phyloP scores from a whole-genome alignment of 2,888 invertebrate species.

The Tineola bisselliella region DNA sequence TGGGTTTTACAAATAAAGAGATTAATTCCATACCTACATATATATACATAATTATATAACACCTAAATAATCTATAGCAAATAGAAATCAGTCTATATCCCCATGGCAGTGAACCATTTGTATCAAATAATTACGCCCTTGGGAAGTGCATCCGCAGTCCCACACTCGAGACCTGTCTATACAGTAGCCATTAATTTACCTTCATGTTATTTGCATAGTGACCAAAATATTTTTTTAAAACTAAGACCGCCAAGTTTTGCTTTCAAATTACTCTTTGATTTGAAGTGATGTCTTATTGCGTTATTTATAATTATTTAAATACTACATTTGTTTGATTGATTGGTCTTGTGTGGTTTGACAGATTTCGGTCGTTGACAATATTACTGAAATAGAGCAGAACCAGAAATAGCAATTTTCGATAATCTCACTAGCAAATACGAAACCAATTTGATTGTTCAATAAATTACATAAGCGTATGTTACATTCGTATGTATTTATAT shows the following conservation, averaged over 20 bases:
- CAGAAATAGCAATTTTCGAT: neutral
- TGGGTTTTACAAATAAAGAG: too few relatives aligned
- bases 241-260: too few relatives aligned
- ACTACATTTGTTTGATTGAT: too few relatives aligned
- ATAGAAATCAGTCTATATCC: too few relatives aligned
- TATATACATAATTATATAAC: too few relatives aligned
- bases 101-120: neutral
- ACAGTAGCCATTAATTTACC: neutral
- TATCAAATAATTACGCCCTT: neutral
- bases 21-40: too few relatives aligned
- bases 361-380: neutral
- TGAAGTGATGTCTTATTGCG: too few relatives aligned
- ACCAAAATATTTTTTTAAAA: too few relatives aligned
- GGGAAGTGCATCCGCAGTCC: neutral
- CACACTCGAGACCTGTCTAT: neutral
- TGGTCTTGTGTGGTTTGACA: neutral
- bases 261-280: too few relatives aligned
- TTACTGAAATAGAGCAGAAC: neutral
- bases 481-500: too few relatives aligned
- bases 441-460: constrained; percentile 3
- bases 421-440: neutral
- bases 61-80: too few relatives aligned
- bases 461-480: neutral
- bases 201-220: neutral
- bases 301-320: too few relatives aligned